A percentile compares a stretch with the other conserved stretches of the same genome.
phyloP scores from a whole-genome alignment of 2,888 invertebrate genomes.

The Lithosia quadra region DNA sequence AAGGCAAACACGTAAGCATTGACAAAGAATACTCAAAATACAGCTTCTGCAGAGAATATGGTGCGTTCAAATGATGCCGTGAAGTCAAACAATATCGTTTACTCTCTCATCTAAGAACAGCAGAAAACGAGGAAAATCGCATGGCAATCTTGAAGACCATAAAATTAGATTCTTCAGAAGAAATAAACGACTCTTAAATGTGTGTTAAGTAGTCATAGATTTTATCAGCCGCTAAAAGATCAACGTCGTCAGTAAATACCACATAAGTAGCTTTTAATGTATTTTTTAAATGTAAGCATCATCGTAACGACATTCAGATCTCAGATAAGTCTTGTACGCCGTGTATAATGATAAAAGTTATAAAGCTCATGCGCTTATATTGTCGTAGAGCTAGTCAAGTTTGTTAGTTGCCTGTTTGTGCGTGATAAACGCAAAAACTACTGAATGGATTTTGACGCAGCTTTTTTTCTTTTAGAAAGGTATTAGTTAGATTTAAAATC shows the following conservation, averaged over 20 bases:
- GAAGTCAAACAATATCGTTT: not conserved
- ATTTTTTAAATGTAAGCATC: not conserved
- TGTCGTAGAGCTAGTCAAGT: no score
- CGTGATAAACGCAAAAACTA: no score
- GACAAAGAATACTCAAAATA: not conserved
- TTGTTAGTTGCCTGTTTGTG: no score
- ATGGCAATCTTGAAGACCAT: not conserved
- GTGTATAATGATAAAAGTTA: not conserved
- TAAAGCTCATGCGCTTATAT: not conserved
- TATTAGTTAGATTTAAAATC: no score
- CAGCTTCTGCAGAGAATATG: no score
- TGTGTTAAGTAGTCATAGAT: not conserved
- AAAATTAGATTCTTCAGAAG: not conserved
- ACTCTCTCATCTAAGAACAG: not conserved
- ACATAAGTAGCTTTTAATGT: slow-evolving; percentile 3
- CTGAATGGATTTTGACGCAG: no score
- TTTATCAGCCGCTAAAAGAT: not conserved
- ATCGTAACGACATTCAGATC: slow-evolving; percentile 1
- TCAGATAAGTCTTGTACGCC: not conserved
- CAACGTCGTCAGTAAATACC: not conserved
- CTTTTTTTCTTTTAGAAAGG: no score
- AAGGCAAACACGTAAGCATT: not conserved
- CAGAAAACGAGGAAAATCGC: not conserved
- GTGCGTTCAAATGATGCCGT: no score
- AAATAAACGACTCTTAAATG: not conserved